These are phyloP conservation scores for Gephyroberyx darwinii DNA, from an alignment of 2,797 vertebrate species.

Conservation along the genomic window DNA sequence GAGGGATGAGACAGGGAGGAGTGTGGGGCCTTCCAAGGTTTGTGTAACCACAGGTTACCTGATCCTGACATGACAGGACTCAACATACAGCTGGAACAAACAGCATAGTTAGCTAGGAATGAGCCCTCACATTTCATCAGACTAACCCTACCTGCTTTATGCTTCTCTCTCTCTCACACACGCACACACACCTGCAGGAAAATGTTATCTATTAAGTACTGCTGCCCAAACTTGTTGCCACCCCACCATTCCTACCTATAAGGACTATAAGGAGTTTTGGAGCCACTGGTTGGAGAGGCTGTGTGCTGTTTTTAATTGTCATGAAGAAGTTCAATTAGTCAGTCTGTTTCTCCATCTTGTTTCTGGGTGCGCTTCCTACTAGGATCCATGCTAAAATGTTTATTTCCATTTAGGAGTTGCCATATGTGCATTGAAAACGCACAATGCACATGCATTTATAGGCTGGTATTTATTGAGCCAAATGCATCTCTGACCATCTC, in stretches of 20 bases:
- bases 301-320: not conserved
- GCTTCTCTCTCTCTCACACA: slow-evolving; percentile 61
- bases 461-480: no score
- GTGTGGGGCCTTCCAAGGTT: slow-evolving; percentile 19
- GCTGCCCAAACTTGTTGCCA: slow-evolving; percentile 8
- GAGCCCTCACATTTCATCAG: slow-evolving; percentile 62
- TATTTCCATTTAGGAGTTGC: no score
- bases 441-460: no score
- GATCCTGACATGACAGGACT: slow-evolving; percentile 63
- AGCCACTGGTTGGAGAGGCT: not conserved
- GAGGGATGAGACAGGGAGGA: slow-evolving; percentile 14
- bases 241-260: slow-evolving; percentile 9
- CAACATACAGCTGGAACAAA: slow-evolving; percentile 51
- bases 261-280: not conserved
- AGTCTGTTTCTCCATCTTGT: no score
- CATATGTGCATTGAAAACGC: no score
- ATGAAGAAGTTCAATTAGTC: not conserved
- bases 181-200: slow-evolving; percentile 31
- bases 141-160: slow-evolving; percentile 68
- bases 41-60: slow-evolving; percentile 64
- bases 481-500: no score
- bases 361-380: no score
- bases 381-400: no score
- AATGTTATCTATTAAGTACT: slow-evolving; percentile 29
- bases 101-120: slow-evolving; percentile 69